A percentile compares a stretch with the other conserved stretches of the same genome.
These are phyloP conservation scores for Agrochola circellaris DNA, from an alignment of 2,888 invertebrate species.

Conservation along the genomic window DNA sequence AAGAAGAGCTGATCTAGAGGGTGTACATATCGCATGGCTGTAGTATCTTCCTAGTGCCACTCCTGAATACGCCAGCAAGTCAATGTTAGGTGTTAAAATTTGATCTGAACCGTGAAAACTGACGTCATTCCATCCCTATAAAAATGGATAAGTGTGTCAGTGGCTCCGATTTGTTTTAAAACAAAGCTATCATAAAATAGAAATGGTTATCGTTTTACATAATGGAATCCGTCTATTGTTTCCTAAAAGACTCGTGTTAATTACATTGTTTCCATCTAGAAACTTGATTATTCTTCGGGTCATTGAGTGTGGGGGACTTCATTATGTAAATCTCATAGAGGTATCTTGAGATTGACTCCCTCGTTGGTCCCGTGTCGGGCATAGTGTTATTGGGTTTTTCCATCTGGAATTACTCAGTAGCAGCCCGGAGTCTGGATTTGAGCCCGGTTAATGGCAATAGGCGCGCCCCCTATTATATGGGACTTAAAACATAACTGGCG, in stretches of 20 bases:
- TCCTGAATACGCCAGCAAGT: conserved; percentile 95
- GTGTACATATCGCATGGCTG: conserved; percentile 95
- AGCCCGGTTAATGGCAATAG: no score
- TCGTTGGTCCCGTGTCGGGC: no score
- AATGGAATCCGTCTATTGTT: conserved; percentile 18
- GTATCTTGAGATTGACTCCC: no score
- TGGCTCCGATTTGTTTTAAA: background rate
- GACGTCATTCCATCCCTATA: conserved; percentile 97
- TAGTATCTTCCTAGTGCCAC: conserved; percentile 96
- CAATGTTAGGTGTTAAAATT: conserved; percentile 97
- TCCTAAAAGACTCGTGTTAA: conserved; percentile 5
- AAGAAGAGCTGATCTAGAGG: conserved; percentile 94
- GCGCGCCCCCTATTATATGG: no score
- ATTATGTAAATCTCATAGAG: background rate
- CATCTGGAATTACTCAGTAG: no score
- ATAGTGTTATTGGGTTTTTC: no score
- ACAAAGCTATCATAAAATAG: conserved; percentile 23
- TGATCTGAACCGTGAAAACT: conserved; percentile 97
- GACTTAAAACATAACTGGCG: no score
- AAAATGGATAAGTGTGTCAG: conserved; percentile 45
- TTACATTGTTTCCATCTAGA: background rate
- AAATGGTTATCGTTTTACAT: background rate
- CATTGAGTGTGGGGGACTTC: background rate
- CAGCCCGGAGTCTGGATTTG: no score
- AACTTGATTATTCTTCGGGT: background rate